A percentile compares a stretch with the other conserved stretches of the same genome.
Conservation (phyloP, 1,140 invertebrate genomes). For the Saccostrea cuccullata region DNA sequence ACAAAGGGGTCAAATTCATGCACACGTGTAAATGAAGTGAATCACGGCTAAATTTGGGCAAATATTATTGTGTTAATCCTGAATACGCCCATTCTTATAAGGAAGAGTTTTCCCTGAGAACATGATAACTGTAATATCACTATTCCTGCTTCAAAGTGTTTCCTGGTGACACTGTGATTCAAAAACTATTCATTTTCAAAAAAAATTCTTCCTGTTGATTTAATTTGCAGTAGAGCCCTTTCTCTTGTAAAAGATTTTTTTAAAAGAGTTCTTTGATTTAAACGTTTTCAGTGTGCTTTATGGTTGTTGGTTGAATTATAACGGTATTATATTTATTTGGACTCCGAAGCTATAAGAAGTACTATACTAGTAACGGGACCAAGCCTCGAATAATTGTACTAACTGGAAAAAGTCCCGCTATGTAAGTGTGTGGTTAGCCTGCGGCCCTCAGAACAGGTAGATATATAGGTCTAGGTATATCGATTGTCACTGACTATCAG, state of each 20-base stretch:
- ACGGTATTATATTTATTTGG: too few relatives aligned
- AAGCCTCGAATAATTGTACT: neutral
- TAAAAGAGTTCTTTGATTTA: too few relatives aligned
- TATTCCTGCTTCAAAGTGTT: conserved; percentile 13
- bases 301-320: neutral
- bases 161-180: neutral
- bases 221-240: neutral
- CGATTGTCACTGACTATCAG: conserved; percentile 2
- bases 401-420: neutral
- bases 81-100: neutral
- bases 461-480: conserved; percentile 28
- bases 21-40: conserved; percentile 9
- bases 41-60: neutral
- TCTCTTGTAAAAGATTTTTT: neutral
- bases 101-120: neutral
- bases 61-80: neutral
- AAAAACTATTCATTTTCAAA: neutral
- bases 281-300: too few relatives aligned
- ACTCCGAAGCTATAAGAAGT: neutral
- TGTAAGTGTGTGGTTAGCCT: neutral
- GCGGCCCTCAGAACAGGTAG: neutral
- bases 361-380: neutral
- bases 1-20: neutral
- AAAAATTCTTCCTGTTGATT: neutral
- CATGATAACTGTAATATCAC: neutral